Percentiles rank a stretch among this genome's conserved stretches.
Evolutionary conservation across 2,888 invertebrate genomes (phyloP).

Genomic region (Noctua comes): DNA sequence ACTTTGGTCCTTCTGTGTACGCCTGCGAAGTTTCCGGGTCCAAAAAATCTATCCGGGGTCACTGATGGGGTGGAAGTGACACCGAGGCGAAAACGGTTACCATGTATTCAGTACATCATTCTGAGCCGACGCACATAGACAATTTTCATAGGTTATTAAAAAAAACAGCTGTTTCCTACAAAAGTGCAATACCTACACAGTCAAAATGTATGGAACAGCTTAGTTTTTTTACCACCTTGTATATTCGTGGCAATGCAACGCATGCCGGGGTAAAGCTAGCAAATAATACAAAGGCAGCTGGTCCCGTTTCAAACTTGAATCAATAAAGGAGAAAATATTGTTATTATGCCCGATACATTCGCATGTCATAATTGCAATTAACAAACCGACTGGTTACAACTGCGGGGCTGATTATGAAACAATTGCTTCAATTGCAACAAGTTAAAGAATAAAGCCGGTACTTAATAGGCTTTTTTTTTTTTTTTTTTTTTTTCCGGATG

Average conservation of each 20-base stretch:
- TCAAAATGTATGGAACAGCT: no score
- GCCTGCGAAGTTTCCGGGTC: neutral
- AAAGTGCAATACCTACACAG: no score
- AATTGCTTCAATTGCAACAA: conserved; percentile 38
- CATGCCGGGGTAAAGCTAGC: neutral
- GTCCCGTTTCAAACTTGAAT: conserved; percentile 33
- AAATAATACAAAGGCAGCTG: conserved; percentile 11
- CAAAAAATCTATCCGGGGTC: neutral
- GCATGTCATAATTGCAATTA: conserved; percentile 57
- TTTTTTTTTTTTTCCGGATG: no score
- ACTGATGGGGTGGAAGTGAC: no score
- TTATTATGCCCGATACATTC: conserved; percentile 56
- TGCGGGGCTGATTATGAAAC: conserved; percentile 34
- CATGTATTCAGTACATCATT: no score
- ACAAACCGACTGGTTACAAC: conserved; percentile 33
- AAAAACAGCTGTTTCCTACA: no score
- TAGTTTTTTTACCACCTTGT: no score
- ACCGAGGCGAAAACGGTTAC: no score
- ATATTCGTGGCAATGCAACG: neutral
- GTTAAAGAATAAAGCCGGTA: neutral
- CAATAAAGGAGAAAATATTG: conserved; percentile 52
- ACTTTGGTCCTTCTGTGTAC: neutral
- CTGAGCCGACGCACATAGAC: no score
- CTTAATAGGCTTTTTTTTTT: conserved; percentile 7
- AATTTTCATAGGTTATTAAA: no score